These are phyloP conservation scores for Alentia gelatinosa DNA, from an alignment of 2,888 invertebrate genomes.

Conservation along the genomic window DNA sequence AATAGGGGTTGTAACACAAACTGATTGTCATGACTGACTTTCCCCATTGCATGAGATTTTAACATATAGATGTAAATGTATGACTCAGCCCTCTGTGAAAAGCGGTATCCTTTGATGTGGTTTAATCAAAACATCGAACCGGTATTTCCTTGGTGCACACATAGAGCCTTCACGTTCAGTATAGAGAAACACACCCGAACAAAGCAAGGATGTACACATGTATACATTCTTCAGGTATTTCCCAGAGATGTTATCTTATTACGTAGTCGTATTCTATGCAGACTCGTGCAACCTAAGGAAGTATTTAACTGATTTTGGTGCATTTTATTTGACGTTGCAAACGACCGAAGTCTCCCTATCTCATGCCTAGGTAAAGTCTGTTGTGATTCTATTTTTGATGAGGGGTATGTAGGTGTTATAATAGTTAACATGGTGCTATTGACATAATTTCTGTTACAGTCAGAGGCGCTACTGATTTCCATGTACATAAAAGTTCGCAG, in stretches of 20 bases:
- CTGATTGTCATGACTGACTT: neutral
- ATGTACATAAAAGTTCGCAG: conserved; percentile 8
- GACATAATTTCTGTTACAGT: conserved; percentile 12
- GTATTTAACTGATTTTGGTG: neutral
- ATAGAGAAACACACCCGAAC: neutral
- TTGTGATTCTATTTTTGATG: conserved; percentile 20
- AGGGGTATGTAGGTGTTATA: conserved; percentile 13
- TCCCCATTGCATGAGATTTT: neutral
- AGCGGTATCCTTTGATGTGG: neutral
- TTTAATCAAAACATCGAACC: neutral
- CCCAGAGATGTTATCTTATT: neutral
- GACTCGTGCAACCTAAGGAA: neutral
- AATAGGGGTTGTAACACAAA: neutral
- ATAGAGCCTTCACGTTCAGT: conserved; percentile 3
- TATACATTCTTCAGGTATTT: neutral
- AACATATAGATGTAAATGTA: no score
- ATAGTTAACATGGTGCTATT: conserved; percentile 42
- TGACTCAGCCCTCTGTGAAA: neutral
- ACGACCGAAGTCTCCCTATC: neutral
- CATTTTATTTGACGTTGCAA: neutral
- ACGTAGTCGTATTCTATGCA: conserved; percentile 29
- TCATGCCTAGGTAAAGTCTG: conserved; percentile 24
- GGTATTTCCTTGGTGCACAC: neutral
- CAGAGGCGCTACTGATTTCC: neutral
- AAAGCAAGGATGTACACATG: neutral